Conservation (phyloP, 2,797 vertebrate genomes). For the Acanthurus lineatus region DNA sequence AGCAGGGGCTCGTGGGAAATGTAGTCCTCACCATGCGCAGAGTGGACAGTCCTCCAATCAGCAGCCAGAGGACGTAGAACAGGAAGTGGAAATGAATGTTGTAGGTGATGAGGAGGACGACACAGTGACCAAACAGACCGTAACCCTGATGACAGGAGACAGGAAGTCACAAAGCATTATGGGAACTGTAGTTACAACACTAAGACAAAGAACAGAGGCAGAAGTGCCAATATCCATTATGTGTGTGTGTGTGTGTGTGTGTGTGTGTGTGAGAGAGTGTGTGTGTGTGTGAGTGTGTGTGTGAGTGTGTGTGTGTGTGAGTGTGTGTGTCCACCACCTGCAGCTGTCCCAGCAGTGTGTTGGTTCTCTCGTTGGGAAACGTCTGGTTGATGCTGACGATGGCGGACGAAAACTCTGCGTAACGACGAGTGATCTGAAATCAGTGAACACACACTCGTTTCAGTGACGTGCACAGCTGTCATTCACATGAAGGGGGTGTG, state of each 20-base stretch:
- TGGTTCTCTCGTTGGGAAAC: slow-evolving; percentile 91
- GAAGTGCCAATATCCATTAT: too few species aligned
- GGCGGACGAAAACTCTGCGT: slow-evolving; percentile 94
- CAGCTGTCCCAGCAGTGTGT: slow-evolving; percentile 90
- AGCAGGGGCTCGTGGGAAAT: slow-evolving; percentile 13
- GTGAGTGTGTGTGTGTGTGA: too few species aligned
- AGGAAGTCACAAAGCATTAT: slow-evolving; percentile 14
- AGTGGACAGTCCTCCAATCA: slow-evolving; percentile 94
- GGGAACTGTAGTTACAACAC: too few species aligned
- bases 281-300: slow-evolving; percentile 2
- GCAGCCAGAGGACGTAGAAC: slow-evolving; percentile 95
- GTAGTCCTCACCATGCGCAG: slow-evolving; percentile 91
- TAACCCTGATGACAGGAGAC: slow-evolving; percentile 88
- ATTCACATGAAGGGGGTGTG: background rate
- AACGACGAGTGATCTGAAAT: slow-evolving; percentile 92
- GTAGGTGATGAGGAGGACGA: slow-evolving; percentile 95
- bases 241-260: background rate
- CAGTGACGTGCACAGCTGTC: too few species aligned
- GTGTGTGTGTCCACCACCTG: slow-evolving; percentile 86
- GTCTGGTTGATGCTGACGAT: slow-evolving; percentile 98
- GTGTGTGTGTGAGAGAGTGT: too few species aligned
- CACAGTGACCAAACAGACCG: slow-evolving; percentile 95
- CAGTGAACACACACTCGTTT: background rate
- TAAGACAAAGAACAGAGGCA: too few species aligned
- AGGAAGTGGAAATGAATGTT: slow-evolving; percentile 97